Base-by-base conservation (phyloP, 2,113 vertebrate species). In the Hypomesus transpacificus region DNA sequence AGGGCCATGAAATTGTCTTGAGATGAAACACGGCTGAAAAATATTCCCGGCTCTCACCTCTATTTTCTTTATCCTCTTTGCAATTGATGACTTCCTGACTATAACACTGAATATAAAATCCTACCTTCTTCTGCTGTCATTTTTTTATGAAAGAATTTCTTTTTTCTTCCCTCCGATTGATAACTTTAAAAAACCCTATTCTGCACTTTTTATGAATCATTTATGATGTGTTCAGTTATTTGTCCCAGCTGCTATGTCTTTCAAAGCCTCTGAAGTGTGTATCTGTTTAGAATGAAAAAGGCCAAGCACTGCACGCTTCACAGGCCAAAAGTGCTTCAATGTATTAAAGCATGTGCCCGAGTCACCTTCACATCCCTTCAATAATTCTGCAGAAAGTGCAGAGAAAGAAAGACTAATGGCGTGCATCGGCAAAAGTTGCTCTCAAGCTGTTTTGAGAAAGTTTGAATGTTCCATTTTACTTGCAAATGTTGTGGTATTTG, bases 181-280 rank as follows among this genome's bases (percentile, higher is more conserved):
- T 67, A 75, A 75, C 62, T 76, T 57, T 50, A 26, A 54, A 22
- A 22, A 68, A 66, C 66, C 21, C 17, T 65, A 22, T 65, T 54
- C 22, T 46, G 75, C 68, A 54, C 75, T 63, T 57, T 54, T 26
- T 3, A 72, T 77, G 74, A 84, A 82, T 80, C 21, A 68, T 83
- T 75, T 68, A 81, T 78, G 62, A 73, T 71, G 67, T 53, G 4
- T 63, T 6, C 11, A 31, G 20, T 21, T 52, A 39, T n/a, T n/a
- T 56, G 61, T 17, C 20, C 3, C 21, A 60, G 20, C 57, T 53
- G 61, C 75, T 64, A 61, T 51, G 18, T 53, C 75, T 72, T 61
- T 81, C 58, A 46, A 77, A 53, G 67, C 69, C 68, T 69, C 68
- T 69, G 22, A 21, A 56, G 53, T 51, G 20, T 58, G 54, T 53